phyloP scores from a whole-genome alignment of 2,113 vertebrate species.

The Myrmecobius fasciatus region DNA sequence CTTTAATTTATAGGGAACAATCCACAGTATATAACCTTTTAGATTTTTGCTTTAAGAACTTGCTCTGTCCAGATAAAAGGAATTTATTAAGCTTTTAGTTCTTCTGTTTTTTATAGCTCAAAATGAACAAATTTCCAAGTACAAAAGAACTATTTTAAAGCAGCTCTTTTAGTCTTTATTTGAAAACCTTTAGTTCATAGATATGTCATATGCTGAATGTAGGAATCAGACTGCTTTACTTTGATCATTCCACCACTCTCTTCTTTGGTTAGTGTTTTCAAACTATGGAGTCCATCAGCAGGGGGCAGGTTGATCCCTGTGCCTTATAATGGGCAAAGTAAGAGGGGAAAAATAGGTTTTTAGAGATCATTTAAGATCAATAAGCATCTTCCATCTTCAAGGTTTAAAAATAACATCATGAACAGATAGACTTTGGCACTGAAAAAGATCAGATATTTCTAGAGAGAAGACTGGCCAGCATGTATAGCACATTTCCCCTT shows the following conservation, averaged over 20 bases:
- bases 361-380: conserved; percentile 83
- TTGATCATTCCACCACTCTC: conserved; percentile 83
- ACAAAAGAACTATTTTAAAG: conserved; percentile 78
- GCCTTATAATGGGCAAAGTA: conserved; percentile 83
- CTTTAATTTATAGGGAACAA: conserved; percentile 72
- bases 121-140: conserved; percentile 80
- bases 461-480: conserved; percentile 73
- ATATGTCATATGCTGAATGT: conserved; percentile 75
- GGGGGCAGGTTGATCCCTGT: conserved; percentile 82
- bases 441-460: conserved; percentile 74
- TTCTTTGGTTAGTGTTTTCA: conserved; percentile 86
- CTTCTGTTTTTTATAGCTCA: conserved; percentile 75
- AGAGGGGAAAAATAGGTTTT: conserved; percentile 78
- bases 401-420: conserved; percentile 82
- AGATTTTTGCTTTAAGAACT: conserved; percentile 75
- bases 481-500: background rate
- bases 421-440: conserved; percentile 73
- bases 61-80: conserved; percentile 73
- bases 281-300: conserved; percentile 83
- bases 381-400: conserved; percentile 77
- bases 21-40: conserved; percentile 61
- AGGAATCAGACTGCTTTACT: conserved; percentile 79
- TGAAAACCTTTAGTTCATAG: conserved; percentile 80
- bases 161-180: conserved; percentile 79
- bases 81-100: conserved; percentile 77